Evolutionary conservation across 2,797 vertebrate genomes (phyloP), one percentile per base, ranked within the genome.

Genomic region (Spinus pinus): DNA sequence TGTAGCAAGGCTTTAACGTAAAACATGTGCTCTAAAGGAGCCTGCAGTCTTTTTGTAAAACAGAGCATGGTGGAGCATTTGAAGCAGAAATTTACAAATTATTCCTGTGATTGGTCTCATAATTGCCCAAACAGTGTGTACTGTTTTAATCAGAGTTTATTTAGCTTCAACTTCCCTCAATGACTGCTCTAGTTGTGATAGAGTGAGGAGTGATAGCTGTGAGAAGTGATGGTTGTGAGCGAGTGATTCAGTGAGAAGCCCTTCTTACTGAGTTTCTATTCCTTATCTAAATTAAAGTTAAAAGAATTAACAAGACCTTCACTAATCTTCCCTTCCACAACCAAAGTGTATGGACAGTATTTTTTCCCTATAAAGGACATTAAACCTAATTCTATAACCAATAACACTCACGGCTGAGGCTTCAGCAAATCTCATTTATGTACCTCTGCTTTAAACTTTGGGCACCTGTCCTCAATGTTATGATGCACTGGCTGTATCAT

Each of bases 401-500:
- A 7, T n/a, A 73, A 46, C 10, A 33, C 3, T 57, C 61, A 60
- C 27, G 78, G 15, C 24, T 83, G 56, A 66, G 57, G 16, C 30
- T 81, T 60, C 39, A 51, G 31, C 5, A 53, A 57, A 62, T 67
- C 27, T 7, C 11, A 42, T 67, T 93, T 71, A 49, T 41, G 53
- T n/a, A 35, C 15, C 4, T 84, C 25, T 56, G 5, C 18, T 30
- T 65, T 42, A 17, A 81, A 31, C 9, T 44, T 11, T 30, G 7
- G 20, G 14, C 21, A 54, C 9, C 44, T 33, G 33, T 33, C 19
- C 28, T 62, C 73, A 39, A 14, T 0, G 0, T 54, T 33, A 39
- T 2, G 2, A 5, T 23, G 27, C 0, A 0, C 9, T 39, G 28
- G 6, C 53, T 78, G 21, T 31, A 41, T 62, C n/a, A 31, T 24